Evolutionary conservation across 2,888 invertebrate genomes (phyloP), one percentile per base, ranked within the genome.

Genomic region (Perithous albicinctus): DNA sequence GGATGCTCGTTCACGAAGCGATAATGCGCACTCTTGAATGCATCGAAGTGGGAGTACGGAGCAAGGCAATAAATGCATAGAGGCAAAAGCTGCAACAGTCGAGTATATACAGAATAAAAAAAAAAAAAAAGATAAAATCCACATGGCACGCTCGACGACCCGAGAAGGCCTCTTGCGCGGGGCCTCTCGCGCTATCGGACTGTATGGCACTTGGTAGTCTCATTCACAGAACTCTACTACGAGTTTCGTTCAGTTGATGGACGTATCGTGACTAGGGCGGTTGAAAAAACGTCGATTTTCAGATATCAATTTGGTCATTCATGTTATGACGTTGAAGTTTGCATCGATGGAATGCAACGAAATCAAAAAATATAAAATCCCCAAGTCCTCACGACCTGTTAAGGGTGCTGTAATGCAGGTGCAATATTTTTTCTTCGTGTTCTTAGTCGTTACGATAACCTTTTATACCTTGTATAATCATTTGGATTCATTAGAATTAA

Each of bases 221-320:
- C 82, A 82, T 82, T 82, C 82, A 82, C 82, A 70, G 78, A 82
- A 82, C 82, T 82, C 70, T 66, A 78, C 82, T 82, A 78, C 82
- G 82, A 78, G 82, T 78, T 82, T 82, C 63, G 78, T 75, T 72
- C 75, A 78, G 78, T 82, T 82, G 82, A 82, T 78, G 82, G 82
- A 82, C 82, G 78, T 78, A 78, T 82, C 78, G 78, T 75, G 69
- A 64, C 63, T 63, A 66, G 12, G 18, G 43, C 66, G 6, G 26
- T 15, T 23, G 35, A n/a, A n/a, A n/a, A n/a, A n/a, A n/a, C n/a
- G n/a, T n/a, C n/a, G n/a, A n/a, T n/a, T n/a, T n/a, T n/a, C n/a
- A n/a, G n/a, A n/a, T n/a, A n/a, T n/a, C n/a, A n/a, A n/a, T n/a
- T n/a, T n/a, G n/a, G n/a, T n/a, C n/a, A n/a, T n/a, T n/a, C n/a